Evolutionary conservation across 2,888 invertebrate species (phyloP), one percentile per base, ranked within the genome.

Genomic region (Eulithis prunata): DNA sequence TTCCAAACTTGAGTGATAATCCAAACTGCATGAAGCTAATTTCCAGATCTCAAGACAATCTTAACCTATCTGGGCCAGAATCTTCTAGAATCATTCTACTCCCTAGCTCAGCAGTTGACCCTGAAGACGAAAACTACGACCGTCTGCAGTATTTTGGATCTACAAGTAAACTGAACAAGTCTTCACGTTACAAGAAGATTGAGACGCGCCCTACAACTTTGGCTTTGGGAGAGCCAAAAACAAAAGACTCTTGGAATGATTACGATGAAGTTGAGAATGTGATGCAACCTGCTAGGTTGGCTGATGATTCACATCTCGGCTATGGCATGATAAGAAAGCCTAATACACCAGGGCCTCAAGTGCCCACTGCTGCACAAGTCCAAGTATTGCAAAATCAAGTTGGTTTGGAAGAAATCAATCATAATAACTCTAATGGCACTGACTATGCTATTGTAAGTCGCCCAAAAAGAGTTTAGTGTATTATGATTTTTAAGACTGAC

Each of bases 381-480:
- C 89, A 89, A 75, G 89, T 84, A n/a, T 79, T 89, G 49, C 92
- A 93, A 68, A 90, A 90, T 64, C 88, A 88, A 79, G 87, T 91
- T 51, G 89, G 86, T 6, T 81, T 93, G 61, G 91, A 92, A 73
- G 93, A 94, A 75, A 91, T 96, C 45, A 94, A 94, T 78, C 96
- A 96, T 82, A 95, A 95, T 79, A 95, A 94, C 76, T 95, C 95
- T 75, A 97, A 97, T 82, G 96, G 97, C 62, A 95, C 95, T 70
- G 96, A 96, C 79, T 97, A 97, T 89, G 97, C 97, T 69, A 94
- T 97, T 79, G 96, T 97, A 64, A 97, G 97, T 83, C 97, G 97
- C 88, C 96, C 97, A 81, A 97, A 97, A 94, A 94, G 96, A 90
- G 97, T 97, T 87, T 97, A 94, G 88, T 66, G 66, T 66, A 72